A percentile compares a stretch with the other conserved stretches of the same genome.
These are phyloP conservation scores for Listrodromus nycthemerus DNA, from an alignment of 2,888 invertebrate genomes.

Conservation along the genomic window DNA sequence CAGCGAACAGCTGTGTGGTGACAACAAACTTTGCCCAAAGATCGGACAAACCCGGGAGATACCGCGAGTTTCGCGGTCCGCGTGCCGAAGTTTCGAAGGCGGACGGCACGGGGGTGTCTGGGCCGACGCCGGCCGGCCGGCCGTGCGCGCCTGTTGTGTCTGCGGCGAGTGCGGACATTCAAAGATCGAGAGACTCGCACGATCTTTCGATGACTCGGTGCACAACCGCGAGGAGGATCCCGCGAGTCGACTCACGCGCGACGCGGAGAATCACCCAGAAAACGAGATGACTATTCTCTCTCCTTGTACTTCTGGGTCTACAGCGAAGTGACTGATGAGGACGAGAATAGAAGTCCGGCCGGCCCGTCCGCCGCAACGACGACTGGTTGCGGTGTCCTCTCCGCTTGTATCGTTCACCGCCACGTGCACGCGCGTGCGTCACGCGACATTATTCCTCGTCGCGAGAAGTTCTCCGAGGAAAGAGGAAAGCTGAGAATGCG, in stretches of 20 bases:
- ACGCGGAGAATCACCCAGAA: conserved; percentile 63
- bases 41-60: conserved; percentile 44
- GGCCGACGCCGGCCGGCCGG: conserved; percentile 46
- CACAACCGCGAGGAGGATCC: conserved; percentile 46
- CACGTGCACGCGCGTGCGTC: conserved; percentile 69
- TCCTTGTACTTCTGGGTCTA: conserved; percentile 24
- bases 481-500: conserved; percentile 33
- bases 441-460: conserved; percentile 68
- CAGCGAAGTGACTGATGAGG: conserved; percentile 81
- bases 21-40: conserved; percentile 12
- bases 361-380: conserved; percentile 59
- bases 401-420: conserved; percentile 54
- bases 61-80: background rate
- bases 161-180: conserved; percentile 26
- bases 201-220: conserved; percentile 52
- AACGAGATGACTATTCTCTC: conserved; percentile 59
- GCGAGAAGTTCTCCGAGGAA: background rate
- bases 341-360: conserved; percentile 78
- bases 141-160: conserved; percentile 53
- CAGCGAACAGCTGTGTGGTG: conserved; percentile 50
- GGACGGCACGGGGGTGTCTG: conserved; percentile 48
- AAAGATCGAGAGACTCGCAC: conserved; percentile 15
- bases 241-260: conserved; percentile 29
- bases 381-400: conserved; percentile 39
- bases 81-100: conserved; percentile 38